Evolutionary conservation across 2,888 invertebrate species (phyloP).

Genomic region (Rotaria sp.): DNA sequence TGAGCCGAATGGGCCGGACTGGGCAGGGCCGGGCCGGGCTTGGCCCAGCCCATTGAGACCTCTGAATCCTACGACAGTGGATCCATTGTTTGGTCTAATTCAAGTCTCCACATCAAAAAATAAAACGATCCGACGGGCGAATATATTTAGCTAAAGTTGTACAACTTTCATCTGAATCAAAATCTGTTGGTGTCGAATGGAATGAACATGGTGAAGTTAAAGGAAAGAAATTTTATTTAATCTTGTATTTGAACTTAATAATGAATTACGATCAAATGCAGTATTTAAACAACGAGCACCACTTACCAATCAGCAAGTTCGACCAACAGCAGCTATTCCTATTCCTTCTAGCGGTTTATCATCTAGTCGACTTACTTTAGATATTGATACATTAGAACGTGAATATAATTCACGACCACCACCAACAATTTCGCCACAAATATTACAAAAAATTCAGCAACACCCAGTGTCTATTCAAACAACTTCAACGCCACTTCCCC

Average conservation of each 20-base stretch:
- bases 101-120: not conserved
- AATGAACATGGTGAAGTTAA: slow-evolving; percentile 97
- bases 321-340: not conserved
- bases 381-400: slow-evolving; percentile 20
- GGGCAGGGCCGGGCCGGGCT: too few species aligned
- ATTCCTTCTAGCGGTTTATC: not conserved
- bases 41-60: too few species aligned
- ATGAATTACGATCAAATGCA: not conserved
- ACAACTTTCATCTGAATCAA: slow-evolving; percentile 75
- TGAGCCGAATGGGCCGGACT: too few species aligned
- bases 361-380: not conserved
- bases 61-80: too few species aligned
- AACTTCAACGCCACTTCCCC: slow-evolving; percentile 11
- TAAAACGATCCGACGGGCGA: slow-evolving; percentile 61
- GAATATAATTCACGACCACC: slow-evolving; percentile 12
- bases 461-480: not conserved
- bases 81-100: not conserved
- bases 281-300: not conserved
- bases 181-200: slow-evolving; percentile 96
- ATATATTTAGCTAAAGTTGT: slow-evolving; percentile 91
- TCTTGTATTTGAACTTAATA: slow-evolving; percentile 75
- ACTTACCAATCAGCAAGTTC: not conserved
- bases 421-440: not conserved
- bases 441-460: not conserved
- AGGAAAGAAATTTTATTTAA: slow-evolving; percentile 79